phyloP scores from a whole-genome alignment of 1,140 invertebrate genomes.

The Saccostrea echinata region DNA sequence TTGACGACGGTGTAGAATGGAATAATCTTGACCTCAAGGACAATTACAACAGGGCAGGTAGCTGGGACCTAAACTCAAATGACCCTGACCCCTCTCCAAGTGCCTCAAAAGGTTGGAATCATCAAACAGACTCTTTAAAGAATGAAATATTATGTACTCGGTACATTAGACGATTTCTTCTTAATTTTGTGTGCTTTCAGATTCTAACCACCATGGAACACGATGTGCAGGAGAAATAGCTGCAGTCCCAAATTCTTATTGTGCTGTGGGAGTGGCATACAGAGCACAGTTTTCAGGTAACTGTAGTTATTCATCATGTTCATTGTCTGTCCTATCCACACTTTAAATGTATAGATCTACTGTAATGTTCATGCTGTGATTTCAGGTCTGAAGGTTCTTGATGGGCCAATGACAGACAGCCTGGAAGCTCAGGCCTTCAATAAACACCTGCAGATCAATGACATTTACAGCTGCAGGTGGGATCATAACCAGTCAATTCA shows the following conservation, averaged over 20 bases:
- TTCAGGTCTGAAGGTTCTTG: slow-evolving; percentile 78
- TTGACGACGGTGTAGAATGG: slow-evolving; percentile 81
- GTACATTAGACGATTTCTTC: neutral
- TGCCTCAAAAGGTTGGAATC: slow-evolving; percentile 57
- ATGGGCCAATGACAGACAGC: slow-evolving; percentile 80
- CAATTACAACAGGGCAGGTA: slow-evolving; percentile 78
- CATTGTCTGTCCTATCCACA: neutral
- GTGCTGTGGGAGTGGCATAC: slow-evolving; percentile 79
- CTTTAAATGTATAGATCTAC: neutral
- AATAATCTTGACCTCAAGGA: slow-evolving; percentile 73
- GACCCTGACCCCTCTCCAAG: slow-evolving; percentile 79
- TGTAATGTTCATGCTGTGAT: neutral
- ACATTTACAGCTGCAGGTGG: slow-evolving; percentile 81
- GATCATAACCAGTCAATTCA: neutral
- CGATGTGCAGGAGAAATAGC: slow-evolving; percentile 80
- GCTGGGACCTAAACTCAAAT: slow-evolving; percentile 79
- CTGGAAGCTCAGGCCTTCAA: slow-evolving; percentile 80
- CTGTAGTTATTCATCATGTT: neutral
- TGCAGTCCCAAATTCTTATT: slow-evolving; percentile 76
- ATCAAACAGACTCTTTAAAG: no score
- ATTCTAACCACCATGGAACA: slow-evolving; percentile 77
- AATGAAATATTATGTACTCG: no score
- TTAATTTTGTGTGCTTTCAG: slow-evolving; percentile 58
- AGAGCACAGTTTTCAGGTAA: slow-evolving; percentile 75
- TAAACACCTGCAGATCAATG: slow-evolving; percentile 78